phyloP scores from a whole-genome alignment of 2,113 vertebrate genomes.

The Ovis canadensis region DNA sequence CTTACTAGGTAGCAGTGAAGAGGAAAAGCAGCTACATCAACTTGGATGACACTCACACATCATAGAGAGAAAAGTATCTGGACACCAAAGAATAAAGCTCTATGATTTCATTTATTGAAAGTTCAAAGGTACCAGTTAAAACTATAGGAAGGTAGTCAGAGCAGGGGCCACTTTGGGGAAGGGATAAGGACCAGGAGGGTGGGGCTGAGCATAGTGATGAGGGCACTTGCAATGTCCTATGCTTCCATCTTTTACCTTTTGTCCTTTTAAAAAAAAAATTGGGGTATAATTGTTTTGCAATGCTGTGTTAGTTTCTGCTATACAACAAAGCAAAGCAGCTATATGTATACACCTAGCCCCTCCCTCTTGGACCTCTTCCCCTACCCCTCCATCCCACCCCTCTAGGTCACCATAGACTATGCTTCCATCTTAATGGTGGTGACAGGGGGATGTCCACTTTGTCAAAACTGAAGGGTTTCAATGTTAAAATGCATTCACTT shows the following conservation, averaged over 20 bases:
- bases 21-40: neutral
- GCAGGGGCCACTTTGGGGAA: neutral
- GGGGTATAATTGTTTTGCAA: neutral
- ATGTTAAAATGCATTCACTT: neutral
- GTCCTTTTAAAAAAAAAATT: neutral
- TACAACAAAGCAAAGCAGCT: neutral
- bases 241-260: neutral
- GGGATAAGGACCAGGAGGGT: neutral
- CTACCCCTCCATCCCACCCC: neutral
- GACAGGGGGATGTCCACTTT: neutral
- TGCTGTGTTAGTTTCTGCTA: neutral
- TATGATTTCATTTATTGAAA: neutral
- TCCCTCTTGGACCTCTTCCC: neutral
- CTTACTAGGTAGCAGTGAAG: neutral
- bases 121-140: neutral
- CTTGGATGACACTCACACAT: neutral
- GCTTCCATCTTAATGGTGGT: neutral
- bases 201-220: neutral
- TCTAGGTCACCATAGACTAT: neutral
- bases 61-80: neutral
- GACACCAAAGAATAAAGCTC: neutral
- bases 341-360: neutral
- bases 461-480: neutral
- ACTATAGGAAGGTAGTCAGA: neutral
- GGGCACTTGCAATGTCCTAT: accelerated